Conservation (phyloP, 2,797 vertebrate genomes). For the Falco biarmicus region DNA sequence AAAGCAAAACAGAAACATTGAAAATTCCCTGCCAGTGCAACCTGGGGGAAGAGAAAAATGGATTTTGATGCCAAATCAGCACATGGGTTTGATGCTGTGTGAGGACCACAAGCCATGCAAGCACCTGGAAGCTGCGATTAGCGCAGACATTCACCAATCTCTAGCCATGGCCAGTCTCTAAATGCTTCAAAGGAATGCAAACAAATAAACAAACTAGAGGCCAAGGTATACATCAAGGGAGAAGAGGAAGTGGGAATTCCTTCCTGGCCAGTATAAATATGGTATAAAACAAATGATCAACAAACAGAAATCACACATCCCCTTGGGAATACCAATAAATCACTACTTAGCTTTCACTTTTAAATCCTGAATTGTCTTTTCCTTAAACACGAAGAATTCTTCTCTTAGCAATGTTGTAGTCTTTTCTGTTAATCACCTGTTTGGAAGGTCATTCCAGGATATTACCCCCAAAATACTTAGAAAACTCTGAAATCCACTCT, state of each 20-base stretch:
- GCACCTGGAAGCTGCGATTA: background rate
- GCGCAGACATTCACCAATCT: background rate
- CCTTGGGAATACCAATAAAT: background rate
- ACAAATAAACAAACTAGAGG: slow-evolving; percentile 17
- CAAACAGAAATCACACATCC: slow-evolving; percentile 12
- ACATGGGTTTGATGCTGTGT: background rate
- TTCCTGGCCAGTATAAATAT: slow-evolving; percentile 11
- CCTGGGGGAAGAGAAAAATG: background rate
- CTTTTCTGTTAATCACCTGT: background rate
- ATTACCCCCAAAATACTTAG: background rate
- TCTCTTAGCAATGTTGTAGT: background rate
- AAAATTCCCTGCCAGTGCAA: background rate
- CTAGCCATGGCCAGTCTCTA: background rate
- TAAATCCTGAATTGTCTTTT: background rate
- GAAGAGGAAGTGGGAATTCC: slow-evolving; percentile 24
- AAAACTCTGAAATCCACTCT: background rate
- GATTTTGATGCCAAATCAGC: background rate
- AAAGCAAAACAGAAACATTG: background rate
- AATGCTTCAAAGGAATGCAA: slow-evolving; percentile 32
- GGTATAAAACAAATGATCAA: slow-evolving; percentile 16
- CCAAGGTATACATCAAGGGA: slow-evolving; percentile 6
- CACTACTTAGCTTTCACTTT: background rate
- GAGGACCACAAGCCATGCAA: background rate
- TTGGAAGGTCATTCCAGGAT: background rate
- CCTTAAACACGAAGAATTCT: background rate